These are phyloP conservation scores for Burhinus oedicnemus DNA, from an alignment of 2,113 vertebrate genomes.

Conservation along the genomic window DNA sequence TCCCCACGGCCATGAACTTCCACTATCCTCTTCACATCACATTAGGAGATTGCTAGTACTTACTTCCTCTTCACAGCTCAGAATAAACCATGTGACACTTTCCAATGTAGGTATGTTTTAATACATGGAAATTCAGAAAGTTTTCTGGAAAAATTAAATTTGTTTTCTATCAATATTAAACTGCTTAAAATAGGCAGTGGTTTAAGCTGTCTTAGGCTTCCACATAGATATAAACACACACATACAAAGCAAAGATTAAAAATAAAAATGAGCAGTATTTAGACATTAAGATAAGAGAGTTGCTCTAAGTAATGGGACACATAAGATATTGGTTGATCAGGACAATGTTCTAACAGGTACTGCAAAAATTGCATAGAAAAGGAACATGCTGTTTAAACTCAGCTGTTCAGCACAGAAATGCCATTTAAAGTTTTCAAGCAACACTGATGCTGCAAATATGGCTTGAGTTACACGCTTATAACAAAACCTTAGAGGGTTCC, in stretches of 20 bases:
- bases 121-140: not conserved
- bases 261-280: not conserved
- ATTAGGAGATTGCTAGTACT: not conserved
- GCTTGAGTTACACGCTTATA: not conserved
- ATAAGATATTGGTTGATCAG: not conserved
- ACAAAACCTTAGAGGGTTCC: constrained; percentile 6
- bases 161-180: not conserved
- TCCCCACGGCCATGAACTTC: not conserved
- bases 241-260: not conserved
- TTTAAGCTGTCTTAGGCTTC: not conserved
- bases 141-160: not conserved
- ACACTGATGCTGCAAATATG: constrained; percentile 18
- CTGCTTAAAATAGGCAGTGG: not conserved
- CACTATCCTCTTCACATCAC: not conserved
- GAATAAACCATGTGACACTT: not conserved
- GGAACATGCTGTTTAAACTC: not conserved
- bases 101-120: not conserved
- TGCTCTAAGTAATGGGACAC: not conserved
- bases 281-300: not conserved
- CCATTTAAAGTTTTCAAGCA: not conserved
- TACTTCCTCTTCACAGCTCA: not conserved
- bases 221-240: not conserved
- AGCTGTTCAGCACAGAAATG: not conserved
- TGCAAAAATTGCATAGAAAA: constrained; percentile 33
- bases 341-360: not conserved